Evolutionary conservation across 2,888 invertebrate species (phyloP).

Genomic region (Crepidodera aurea): DNA sequence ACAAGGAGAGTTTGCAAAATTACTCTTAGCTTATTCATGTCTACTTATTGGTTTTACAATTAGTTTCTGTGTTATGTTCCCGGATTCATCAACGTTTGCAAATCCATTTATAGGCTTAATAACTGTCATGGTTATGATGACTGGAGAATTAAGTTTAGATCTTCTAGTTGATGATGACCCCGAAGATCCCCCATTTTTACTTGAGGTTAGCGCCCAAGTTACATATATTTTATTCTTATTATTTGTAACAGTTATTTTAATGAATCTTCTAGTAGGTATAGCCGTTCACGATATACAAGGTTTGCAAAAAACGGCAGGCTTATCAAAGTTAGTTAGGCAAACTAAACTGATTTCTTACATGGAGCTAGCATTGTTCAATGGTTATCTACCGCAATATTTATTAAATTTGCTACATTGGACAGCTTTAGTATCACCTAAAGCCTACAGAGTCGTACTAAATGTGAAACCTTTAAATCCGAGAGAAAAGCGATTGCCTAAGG

Average conservation of each 20-base stretch:
- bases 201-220: slow-evolving; percentile 83
- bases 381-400: slow-evolving; percentile 78
- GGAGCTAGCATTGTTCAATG: slow-evolving; percentile 82
- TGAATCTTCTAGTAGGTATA: slow-evolving; percentile 87
- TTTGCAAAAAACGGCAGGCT: slow-evolving; percentile 82
- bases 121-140: slow-evolving; percentile 89
- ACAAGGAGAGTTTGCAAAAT: slow-evolving; percentile 85
- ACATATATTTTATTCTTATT: slow-evolving; percentile 82
- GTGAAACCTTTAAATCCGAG: slow-evolving; percentile 86
- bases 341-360: slow-evolving; percentile 88
- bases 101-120: slow-evolving; percentile 87
- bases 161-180: slow-evolving; percentile 78
- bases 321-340: slow-evolving; percentile 83
- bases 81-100: slow-evolving; percentile 80
- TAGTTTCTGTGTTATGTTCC: slow-evolving; percentile 88
- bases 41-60: slow-evolving; percentile 86
- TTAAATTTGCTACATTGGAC: slow-evolving; percentile 79
- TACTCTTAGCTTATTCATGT: slow-evolving; percentile 86
- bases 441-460: slow-evolving; percentile 81
- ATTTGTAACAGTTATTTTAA: slow-evolving; percentile 85
- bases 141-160: slow-evolving; percentile 83
- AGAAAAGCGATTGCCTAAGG: slow-evolving; percentile 80
- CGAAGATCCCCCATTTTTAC: slow-evolving; percentile 76
- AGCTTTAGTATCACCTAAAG: slow-evolving; percentile 81
- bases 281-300: slow-evolving; percentile 90